A percentile compares a stretch with the other conserved stretches of the same genome.
Conservation (phyloP, 2,113 vertebrate genomes). For the Ranitomeya imitator region DNA sequence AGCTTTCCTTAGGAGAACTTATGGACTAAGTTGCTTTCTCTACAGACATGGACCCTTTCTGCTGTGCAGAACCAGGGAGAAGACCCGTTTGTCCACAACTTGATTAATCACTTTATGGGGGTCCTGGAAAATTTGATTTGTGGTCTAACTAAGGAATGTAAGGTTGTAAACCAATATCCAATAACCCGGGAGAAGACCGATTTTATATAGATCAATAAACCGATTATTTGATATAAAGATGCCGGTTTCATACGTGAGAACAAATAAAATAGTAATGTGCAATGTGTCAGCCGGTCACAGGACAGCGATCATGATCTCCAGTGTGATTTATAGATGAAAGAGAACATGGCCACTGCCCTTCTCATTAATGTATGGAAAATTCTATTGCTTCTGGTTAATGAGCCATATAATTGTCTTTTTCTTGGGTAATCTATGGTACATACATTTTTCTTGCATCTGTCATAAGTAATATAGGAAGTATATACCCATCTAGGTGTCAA, state of each 20-base stretch:
- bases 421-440: too few relatives aligned
- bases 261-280: background rate
- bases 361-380: too few relatives aligned
- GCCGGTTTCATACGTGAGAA: background rate
- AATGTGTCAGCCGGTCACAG: background rate
- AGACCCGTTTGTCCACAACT: background rate
- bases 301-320: background rate
- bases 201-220: slow-evolving; percentile 68
- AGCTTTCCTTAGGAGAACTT: slow-evolving; percentile 24
- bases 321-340: too few relatives aligned
- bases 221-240: slow-evolving; percentile 51
- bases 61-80: slow-evolving; percentile 45
- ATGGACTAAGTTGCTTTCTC: slow-evolving; percentile 10
- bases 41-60: slow-evolving; percentile 4
- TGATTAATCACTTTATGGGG: background rate
- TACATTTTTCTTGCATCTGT: too few relatives aligned
- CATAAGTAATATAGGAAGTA: too few relatives aligned
- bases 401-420: too few relatives aligned
- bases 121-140: background rate
- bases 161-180: background rate
- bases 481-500: too few relatives aligned
- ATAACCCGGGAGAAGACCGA: background rate
- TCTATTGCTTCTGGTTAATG: too few relatives aligned
- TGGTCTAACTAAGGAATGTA: background rate
- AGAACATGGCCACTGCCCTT: too few relatives aligned